These are phyloP conservation scores for Lichenostomus cassidix DNA, from an alignment of 2,113 vertebrate genomes.

Conservation along the genomic window DNA sequence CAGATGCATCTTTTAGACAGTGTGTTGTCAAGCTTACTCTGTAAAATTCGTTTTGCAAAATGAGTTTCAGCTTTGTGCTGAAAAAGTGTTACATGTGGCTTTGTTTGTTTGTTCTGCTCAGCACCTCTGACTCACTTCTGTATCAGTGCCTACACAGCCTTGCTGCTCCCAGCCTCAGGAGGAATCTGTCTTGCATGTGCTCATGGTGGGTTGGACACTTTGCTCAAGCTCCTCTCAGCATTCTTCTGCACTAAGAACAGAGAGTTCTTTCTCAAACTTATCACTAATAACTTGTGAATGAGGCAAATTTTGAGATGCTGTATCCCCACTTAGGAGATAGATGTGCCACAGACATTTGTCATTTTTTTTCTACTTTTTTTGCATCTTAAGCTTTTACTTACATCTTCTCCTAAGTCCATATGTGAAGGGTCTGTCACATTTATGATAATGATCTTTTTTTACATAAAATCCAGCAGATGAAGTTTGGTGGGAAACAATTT, in stretches of 20 bases:
- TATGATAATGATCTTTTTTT: neutral
- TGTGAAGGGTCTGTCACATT: neutral
- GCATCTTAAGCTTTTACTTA: neutral
- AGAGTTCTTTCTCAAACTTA: neutral
- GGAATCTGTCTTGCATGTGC: neutral
- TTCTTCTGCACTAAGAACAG: neutral
- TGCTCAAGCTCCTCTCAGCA: neutral
- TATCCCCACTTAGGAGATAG: fast-evolving
- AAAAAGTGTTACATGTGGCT: neutral
- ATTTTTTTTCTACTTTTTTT: neutral
- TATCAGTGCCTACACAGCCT: neutral
- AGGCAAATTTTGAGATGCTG: neutral
- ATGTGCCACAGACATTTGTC: neutral
- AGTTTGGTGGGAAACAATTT: neutral
- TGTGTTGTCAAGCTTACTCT: neutral
- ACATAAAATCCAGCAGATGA: neutral
- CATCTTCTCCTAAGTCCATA: neutral
- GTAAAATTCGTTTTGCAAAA: neutral
- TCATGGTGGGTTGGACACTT: neutral
- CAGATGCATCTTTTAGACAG: neutral
- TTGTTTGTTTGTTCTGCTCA: neutral
- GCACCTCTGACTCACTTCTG: neutral
- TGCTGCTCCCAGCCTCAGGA: neutral
- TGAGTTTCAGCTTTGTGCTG: neutral
- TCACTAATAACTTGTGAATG: neutral